A percentile compares a stretch with the other conserved stretches of the same genome.
Conservation (phyloP, 1,140 invertebrate genomes). For the Papilio dardanus region DNA sequence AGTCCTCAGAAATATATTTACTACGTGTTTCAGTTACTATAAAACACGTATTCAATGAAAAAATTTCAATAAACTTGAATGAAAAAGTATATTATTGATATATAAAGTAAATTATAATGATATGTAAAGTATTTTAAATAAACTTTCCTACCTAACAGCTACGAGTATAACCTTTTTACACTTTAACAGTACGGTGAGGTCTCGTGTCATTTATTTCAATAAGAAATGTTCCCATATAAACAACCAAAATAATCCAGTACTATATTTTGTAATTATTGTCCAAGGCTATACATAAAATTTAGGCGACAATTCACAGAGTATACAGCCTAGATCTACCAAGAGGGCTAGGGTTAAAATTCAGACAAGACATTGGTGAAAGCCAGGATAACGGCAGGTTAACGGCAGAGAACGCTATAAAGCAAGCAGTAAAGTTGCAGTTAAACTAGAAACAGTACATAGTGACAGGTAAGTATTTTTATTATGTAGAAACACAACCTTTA, state of each 20-base stretch:
- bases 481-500: not conserved
- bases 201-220: too few relatives aligned
- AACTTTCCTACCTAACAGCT: too few relatives aligned
- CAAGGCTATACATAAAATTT: not conserved
- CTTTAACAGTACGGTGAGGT: not conserved
- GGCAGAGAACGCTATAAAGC: slow-evolving; percentile 12
- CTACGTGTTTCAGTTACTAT: too few relatives aligned
- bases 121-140: too few relatives aligned
- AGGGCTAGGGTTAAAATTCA: slow-evolving; percentile 19
- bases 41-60: too few relatives aligned
- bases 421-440: slow-evolving; percentile 21
- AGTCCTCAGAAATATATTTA: too few relatives aligned
- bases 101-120: too few relatives aligned
- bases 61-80: too few relatives aligned
- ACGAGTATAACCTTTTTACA: not conserved
- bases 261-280: not conserved
- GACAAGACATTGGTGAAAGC: slow-evolving; percentile 28
- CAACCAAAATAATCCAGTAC: not conserved
- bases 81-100: too few relatives aligned
- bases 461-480: slow-evolving; percentile 25
- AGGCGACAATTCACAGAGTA: not conserved
- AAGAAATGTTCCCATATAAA: too few relatives aligned
- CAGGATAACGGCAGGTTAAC: slow-evolving; percentile 16
- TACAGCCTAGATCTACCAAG: not conserved
- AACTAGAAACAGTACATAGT: slow-evolving; percentile 21